Conservation (phyloP, 64 coral and sea anemone genomes). For the Catalaphyllia jardinei region DNA sequence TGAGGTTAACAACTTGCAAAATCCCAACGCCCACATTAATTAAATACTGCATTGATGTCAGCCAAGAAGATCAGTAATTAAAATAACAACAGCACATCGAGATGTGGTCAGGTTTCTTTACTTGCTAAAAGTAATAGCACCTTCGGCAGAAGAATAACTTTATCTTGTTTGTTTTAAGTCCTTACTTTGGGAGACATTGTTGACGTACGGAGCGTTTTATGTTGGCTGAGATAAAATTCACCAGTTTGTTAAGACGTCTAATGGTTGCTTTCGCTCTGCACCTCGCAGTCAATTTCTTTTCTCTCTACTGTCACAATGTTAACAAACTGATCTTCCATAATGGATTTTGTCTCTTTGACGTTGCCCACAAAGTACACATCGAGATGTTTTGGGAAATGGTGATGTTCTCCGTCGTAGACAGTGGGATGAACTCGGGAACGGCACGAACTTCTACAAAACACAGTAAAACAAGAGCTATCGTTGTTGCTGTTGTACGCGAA, state of each 20-base stretch:
- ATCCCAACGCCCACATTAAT: no score
- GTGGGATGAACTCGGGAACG: slow-evolving; percentile 64
- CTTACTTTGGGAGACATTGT: no score
- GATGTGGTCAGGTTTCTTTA: no score
- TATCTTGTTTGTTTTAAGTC: no score
- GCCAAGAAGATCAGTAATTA: no score
- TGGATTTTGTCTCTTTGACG: slow-evolving; percentile 41
- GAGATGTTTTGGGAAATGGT: slow-evolving; percentile 77
- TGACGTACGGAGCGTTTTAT: no score
- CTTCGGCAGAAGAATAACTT: no score
- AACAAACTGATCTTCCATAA: slow-evolving; percentile 46
- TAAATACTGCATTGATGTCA: no score
- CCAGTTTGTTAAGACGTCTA: background rate
- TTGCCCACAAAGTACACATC: slow-evolving; percentile 68
- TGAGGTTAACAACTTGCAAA: no score
- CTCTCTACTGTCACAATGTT: slow-evolving; percentile 41
- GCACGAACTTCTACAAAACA: slow-evolving; percentile 56
- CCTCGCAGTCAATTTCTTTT: slow-evolving; percentile 4
- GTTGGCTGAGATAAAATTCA: no score
- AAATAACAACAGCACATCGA: no score
- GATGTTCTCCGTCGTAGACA: slow-evolving; percentile 87
- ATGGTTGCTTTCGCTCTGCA: background rate
- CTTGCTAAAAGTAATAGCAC: no score
- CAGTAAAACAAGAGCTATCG: slow-evolving; percentile 50
- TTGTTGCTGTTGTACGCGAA: slow-evolving; percentile 40